phyloP scores from a whole-genome alignment of 2,113 vertebrate genomes.

The Aldabrachelys gigantea region DNA sequence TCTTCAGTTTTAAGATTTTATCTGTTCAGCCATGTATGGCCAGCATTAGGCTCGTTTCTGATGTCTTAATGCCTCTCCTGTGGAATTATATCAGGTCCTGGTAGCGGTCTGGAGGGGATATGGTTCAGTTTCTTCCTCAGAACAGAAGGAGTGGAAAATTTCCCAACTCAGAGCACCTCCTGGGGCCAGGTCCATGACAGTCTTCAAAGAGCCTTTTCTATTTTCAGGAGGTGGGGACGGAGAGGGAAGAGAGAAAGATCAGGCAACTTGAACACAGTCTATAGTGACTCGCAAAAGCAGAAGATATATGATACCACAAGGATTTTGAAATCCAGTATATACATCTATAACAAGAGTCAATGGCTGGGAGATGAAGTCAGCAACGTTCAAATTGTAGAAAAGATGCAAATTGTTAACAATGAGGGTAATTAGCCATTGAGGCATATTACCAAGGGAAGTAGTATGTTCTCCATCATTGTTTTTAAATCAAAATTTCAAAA shows the following conservation, averaged over 20 bases:
- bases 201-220: neutral
- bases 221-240: neutral
- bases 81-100: rapidly evolving
- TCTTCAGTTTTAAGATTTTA: neutral
- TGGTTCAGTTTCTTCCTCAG: neutral
- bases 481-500: neutral
- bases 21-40: rapidly evolving
- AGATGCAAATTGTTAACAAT: neutral
- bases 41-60: neutral
- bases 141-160: neutral
- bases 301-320: neutral
- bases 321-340: neutral
- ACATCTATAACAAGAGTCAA: neutral
- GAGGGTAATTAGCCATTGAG: neutral
- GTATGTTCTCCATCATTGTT: neutral
- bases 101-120: neutral
- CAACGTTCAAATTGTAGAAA: neutral
- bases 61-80: neutral
- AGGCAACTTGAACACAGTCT: neutral
- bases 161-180: too few species aligned
- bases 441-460: neutral
- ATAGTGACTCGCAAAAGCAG: neutral
- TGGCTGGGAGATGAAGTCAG: neutral
- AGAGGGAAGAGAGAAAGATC: neutral
- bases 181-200: too few species aligned